A percentile compares a stretch with the other conserved stretches of the same genome.
These are phyloP conservation scores for Drosophila simulans DNA, from an alignment of 1,140 invertebrate genomes.

Conservation along the genomic window DNA sequence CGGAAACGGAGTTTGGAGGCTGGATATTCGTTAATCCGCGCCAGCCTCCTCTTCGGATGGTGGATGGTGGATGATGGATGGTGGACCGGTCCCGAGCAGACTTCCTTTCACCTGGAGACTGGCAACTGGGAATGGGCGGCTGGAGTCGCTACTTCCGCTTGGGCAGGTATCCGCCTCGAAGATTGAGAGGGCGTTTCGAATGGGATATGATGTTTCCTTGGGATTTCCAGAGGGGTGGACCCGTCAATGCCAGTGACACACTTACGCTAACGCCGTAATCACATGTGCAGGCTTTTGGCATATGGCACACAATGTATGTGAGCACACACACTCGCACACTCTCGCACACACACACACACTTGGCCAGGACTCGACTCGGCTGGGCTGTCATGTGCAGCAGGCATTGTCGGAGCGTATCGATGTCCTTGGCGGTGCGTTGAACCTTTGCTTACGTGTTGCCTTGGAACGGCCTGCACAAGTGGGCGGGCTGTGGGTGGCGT, in stretches of 20 bases:
- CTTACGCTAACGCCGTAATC: slow-evolving; percentile 44
- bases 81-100: slow-evolving; percentile 8
- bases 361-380: slow-evolving; percentile 16
- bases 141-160: background rate
- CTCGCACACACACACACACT: background rate
- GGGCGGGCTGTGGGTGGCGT: background rate
- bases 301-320: background rate
- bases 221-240: background rate
- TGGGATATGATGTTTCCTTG: background rate
- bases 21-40: background rate
- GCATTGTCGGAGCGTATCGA: slow-evolving; percentile 54
- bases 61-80: background rate
- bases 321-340: background rate
- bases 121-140: background rate
- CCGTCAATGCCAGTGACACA: slow-evolving; percentile 61
- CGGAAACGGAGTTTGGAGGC: background rate
- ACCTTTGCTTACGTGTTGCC: slow-evolving; percentile 70
- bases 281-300: slow-evolving; percentile 20
- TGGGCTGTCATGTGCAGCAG: slow-evolving; percentile 50
- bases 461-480: slow-evolving; percentile 53
- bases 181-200: background rate
- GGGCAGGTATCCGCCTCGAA: background rate
- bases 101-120: slow-evolving; percentile 24
- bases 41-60: background rate
- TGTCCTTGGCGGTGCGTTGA: slow-evolving; percentile 82